These are phyloP conservation scores for Amazona guildingii DNA, from an alignment of 2,113 vertebrate species.

Conservation along the genomic window DNA sequence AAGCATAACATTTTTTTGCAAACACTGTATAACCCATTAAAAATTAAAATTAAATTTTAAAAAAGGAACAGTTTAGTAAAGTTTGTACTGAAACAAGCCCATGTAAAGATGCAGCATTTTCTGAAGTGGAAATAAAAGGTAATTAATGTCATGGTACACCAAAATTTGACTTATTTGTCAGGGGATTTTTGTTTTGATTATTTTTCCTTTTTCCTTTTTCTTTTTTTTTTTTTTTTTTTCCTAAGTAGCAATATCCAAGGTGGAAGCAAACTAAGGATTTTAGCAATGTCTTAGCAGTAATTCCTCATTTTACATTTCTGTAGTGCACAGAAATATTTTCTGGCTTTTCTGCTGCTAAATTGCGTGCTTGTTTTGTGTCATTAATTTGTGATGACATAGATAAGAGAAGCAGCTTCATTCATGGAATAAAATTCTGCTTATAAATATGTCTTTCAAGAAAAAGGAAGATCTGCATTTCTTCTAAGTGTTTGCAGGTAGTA, in stretches of 20 bases:
- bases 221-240: background rate
- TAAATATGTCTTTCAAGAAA: background rate
- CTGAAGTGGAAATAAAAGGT: background rate
- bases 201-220: background rate
- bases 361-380: background rate
- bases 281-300: background rate
- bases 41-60: background rate
- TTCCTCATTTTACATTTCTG: background rate
- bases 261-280: background rate
- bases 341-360: background rate
- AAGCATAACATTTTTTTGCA: background rate
- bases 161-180: background rate
- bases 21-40: background rate
- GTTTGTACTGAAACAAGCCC: background rate
- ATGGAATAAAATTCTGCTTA: constrained; percentile 11
- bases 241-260: background rate
- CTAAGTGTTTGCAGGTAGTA: constrained; percentile 24
- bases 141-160: background rate
- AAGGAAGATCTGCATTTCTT: background rate
- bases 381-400: constrained; percentile 14
- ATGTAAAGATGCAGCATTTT: background rate
- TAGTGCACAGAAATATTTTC: background rate
- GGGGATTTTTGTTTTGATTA: background rate
- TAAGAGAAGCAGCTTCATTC: constrained; percentile 14
- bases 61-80: background rate